Evolutionary conservation across 2,797 vertebrate genomes (phyloP).

Genomic region (Ammospiza maritima): DNA sequence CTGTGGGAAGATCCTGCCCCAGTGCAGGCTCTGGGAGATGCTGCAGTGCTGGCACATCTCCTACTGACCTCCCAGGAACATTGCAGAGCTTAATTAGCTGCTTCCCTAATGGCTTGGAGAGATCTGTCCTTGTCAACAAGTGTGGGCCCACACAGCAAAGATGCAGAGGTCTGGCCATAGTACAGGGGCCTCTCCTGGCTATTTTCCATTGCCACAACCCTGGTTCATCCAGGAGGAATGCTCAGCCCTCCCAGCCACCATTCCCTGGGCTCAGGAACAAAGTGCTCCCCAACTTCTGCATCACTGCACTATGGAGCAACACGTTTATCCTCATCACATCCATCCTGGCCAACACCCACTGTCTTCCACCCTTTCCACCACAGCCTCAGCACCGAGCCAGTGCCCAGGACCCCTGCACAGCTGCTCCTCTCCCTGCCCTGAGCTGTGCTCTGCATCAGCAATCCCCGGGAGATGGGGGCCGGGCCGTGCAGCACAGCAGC

Average conservation of each 20-base stretch:
- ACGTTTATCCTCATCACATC: accelerated
- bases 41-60: accelerated
- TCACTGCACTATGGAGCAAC: accelerated
- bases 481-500: slow-evolving; percentile 15
- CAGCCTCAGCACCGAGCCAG: accelerated
- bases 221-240: background rate
- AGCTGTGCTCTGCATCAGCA: background rate
- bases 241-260: background rate
- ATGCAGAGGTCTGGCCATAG: background rate
- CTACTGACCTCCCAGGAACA: background rate
- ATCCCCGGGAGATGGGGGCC: background rate
- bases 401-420: accelerated
- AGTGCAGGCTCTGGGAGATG: background rate
- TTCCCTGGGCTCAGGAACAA: background rate
- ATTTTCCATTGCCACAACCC: background rate
- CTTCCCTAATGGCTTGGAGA: background rate
- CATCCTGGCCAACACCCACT: background rate
- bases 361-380: background rate
- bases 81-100: background rate
- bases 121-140: background rate
- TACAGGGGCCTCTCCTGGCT: background rate
- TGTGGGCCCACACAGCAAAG: background rate
- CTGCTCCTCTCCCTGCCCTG: background rate
- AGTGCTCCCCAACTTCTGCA: accelerated
- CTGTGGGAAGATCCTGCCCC: background rate